Evolutionary conservation across 2,888 invertebrate species (phyloP).

Genomic region (Tipula helvola): DNA sequence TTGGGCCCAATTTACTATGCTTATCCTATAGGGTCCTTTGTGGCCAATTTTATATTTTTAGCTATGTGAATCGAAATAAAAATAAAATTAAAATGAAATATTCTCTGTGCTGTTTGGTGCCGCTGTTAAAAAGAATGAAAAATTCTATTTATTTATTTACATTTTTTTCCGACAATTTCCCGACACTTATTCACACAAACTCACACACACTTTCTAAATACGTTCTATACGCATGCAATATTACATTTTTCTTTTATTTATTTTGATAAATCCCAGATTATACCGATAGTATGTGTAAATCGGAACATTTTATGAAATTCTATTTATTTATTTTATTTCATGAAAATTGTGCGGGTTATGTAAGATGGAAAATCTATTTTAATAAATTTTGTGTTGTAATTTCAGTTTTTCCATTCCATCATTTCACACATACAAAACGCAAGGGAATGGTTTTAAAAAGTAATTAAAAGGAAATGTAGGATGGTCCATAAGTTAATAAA

Average conservation of each 20-base stretch:
- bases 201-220: not conserved
- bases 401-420: not conserved
- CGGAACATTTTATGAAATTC: not conserved
- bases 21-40: too few species aligned
- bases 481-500: too few species aligned
- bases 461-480: not conserved
- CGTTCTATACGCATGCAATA: not conserved
- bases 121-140: not conserved
- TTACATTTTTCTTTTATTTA: not conserved
- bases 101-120: not conserved
- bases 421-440: not conserved
- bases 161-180: not conserved
- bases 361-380: not conserved
- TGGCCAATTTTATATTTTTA: not conserved
- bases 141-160: not conserved
- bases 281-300: not conserved
- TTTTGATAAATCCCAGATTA: not conserved
- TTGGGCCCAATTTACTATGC: too few species aligned
- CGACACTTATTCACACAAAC: not conserved
- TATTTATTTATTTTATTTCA: not conserved
- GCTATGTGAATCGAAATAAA: not conserved
- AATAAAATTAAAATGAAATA: not conserved
- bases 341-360: constrained; percentile 4
- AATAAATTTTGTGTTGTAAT: not conserved
- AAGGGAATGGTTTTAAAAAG: not conserved